Percentiles rank a stretch among this genome's conserved stretches.
These are phyloP conservation scores for Lobophora halterata DNA, from an alignment of 2,888 invertebrate species.

Conservation along the genomic window DNA sequence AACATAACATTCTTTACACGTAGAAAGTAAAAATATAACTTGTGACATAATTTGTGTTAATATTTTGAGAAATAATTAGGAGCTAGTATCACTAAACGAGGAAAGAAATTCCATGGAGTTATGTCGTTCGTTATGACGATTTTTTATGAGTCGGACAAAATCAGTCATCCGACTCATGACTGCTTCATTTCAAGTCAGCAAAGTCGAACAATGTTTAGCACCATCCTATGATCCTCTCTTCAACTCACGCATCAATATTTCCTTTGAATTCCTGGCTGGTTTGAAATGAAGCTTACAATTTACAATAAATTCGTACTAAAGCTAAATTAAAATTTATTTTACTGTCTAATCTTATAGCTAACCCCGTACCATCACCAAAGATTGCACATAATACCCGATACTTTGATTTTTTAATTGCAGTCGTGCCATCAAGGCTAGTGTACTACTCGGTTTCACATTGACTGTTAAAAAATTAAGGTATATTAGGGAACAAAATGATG, in stretches of 20 bases:
- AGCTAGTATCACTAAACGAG: slow-evolving; percentile 80
- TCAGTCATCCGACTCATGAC: slow-evolving; percentile 72
- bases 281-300: slow-evolving; percentile 72
- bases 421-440: slow-evolving; percentile 67
- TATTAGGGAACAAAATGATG: slow-evolving; percentile 58
- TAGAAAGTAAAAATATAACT: slow-evolving; percentile 65
- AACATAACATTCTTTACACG: slow-evolving; percentile 74
- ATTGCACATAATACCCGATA: slow-evolving; percentile 93
- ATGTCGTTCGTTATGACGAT: slow-evolving; percentile 43
- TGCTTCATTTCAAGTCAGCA: slow-evolving; percentile 76
- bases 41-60: slow-evolving; percentile 78
- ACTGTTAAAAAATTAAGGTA: slow-evolving; percentile 78
- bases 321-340: slow-evolving; percentile 53
- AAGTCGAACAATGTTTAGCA: slow-evolving; percentile 52
- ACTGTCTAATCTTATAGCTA: slow-evolving; percentile 58
- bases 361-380: slow-evolving; percentile 85
- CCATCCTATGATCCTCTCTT: slow-evolving; percentile 46
- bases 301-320: slow-evolving; percentile 50
- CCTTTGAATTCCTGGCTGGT: slow-evolving; percentile 52
- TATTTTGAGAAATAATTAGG: slow-evolving; percentile 74
- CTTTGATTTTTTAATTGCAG: slow-evolving; percentile 81
- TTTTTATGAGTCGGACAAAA: slow-evolving; percentile 72
- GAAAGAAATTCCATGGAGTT: slow-evolving; percentile 73
- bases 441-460: slow-evolving; percentile 53
- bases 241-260: slow-evolving; percentile 36